Evolutionary conservation across 2,113 vertebrate genomes (phyloP).

Genomic region (Telmatochromis brachygnathus): DNA sequence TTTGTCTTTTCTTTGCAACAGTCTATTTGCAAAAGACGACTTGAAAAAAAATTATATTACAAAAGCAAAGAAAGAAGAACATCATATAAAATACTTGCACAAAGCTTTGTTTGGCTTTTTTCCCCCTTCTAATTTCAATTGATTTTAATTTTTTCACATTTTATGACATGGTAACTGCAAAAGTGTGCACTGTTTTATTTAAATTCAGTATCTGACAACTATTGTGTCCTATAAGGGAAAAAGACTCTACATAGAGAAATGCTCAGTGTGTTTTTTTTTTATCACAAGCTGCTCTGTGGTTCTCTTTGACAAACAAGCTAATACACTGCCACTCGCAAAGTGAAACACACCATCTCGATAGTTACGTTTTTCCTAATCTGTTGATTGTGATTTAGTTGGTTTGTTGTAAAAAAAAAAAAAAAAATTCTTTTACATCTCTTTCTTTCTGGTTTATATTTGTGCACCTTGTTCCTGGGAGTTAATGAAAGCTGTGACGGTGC

Average conservation of each 20-base stretch:
- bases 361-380: conserved; percentile 4
- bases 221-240: not conserved
- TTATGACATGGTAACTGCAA: not conserved
- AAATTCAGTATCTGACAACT: not conserved
- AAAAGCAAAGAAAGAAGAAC: not conserved
- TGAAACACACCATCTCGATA: not conserved
- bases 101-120: not conserved
- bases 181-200: not conserved
- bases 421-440: conserved; percentile 33
- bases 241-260: not conserved
- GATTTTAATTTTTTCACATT: not conserved
- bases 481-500: conserved; percentile 83
- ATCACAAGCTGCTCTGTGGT: conserved; percentile 31
- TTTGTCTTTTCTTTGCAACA: conserved; percentile 29
- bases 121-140: not conserved
- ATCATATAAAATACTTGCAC: not conserved
- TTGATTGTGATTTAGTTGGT: conserved; percentile 8
- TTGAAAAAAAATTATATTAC: not conserved
- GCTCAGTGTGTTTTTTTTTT: not conserved
- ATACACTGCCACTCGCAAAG: not conserved
- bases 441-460: conserved; percentile 34
- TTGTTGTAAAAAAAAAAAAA: not conserved
- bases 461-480: conserved; percentile 71
- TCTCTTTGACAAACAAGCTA: conserved; percentile 3
- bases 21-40: not conserved